These are phyloP conservation scores for Cololabis saira DNA, from an alignment of 2,113 vertebrate genomes.

Conservation along the genomic window DNA sequence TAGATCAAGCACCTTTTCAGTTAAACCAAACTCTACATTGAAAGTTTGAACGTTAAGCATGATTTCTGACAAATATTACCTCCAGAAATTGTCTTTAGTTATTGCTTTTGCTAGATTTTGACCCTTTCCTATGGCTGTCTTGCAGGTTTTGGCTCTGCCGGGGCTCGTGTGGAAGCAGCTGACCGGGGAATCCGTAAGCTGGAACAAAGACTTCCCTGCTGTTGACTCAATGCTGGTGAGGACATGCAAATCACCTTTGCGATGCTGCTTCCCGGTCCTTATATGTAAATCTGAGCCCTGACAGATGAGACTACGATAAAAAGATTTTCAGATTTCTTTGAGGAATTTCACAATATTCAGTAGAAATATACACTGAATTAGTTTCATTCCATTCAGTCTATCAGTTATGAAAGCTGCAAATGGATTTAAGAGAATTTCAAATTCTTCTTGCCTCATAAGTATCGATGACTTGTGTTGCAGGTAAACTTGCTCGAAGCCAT, in stretches of 20 bases:
- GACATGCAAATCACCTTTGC: conserved; percentile 12
- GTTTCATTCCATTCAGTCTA: too few species aligned
- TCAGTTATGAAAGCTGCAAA: too few species aligned
- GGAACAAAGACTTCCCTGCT: conserved; percentile 94
- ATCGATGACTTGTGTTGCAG: conserved; percentile 73
- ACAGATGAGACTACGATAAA: not conserved
- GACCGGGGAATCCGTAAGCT: conserved; percentile 92
- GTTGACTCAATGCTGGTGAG: conserved; percentile 96
- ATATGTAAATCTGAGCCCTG: not conserved
- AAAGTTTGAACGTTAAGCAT: too few species aligned
- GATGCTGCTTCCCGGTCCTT: not conserved
- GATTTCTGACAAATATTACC: too few species aligned
- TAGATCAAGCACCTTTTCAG: too few species aligned
- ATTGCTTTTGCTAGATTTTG: not conserved
- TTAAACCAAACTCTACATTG: too few species aligned
- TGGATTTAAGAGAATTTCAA: too few species aligned
- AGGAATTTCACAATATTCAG: not conserved
- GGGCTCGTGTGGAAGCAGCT: conserved; percentile 98
- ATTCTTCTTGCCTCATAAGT: not conserved
- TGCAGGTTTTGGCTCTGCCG: conserved; percentile 93
- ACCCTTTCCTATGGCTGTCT: conserved; percentile 3
- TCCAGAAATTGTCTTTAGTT: not conserved
- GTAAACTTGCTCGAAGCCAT: conserved; percentile 96
- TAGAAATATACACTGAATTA: not conserved
- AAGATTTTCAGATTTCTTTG: too few species aligned